Evolutionary conservation across 2,113 vertebrate genomes (phyloP), one percentile per base, ranked within the genome.

Genomic region (Aegotheles bennettii): DNA sequence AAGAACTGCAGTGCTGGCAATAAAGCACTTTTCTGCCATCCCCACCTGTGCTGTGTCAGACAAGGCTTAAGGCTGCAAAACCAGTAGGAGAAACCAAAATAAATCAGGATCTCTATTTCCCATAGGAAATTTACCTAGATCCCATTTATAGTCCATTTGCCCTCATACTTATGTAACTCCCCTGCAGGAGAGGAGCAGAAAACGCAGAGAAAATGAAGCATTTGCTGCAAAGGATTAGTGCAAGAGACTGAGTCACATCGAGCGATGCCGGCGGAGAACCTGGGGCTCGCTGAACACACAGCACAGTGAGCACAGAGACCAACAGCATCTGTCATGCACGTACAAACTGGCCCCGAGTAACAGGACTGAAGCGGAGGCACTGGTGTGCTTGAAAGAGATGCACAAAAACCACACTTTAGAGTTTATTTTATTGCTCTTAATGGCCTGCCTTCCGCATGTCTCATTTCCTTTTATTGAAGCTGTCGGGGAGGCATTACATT

Each of bases 401-500:
- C 71, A 92, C 54, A 71, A 79, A 94, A 50, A 47, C 4, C 89
- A 86, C 90, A 77, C 48, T 77, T 84, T 3, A 3, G 87, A 82
- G 77, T 95, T 95, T 74, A 74, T 82, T 97, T 95, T 91, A 93
- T 86, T 95, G 81, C 90, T 91, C 63, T 69, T 80, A 87, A 95
- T 61, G 67, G 87, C 61, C 91, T 87, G 84, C 73, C 84, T 94
- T 94, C 91, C 31, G 1, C 45, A 45, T 2, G 57, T 93, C 93
- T 93, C 79, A 51, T 84, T 90, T 87, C 90, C 83, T 85, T 96
- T 95, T 91, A 95, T 90, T 93, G 92, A 85, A 88, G 95, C 92
- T 77, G 87, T 93, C 91, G 69, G 84, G 59, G 82, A 89, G 61
- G 59, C 94, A 74, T 69, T 82, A 83, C 88, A 95, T 67, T 73